Percentiles rank a stretch among this genome's conserved stretches.
Evolutionary conservation across 1,140 invertebrate genomes (phyloP).

Genomic region (Cotesia chilonis): DNA sequence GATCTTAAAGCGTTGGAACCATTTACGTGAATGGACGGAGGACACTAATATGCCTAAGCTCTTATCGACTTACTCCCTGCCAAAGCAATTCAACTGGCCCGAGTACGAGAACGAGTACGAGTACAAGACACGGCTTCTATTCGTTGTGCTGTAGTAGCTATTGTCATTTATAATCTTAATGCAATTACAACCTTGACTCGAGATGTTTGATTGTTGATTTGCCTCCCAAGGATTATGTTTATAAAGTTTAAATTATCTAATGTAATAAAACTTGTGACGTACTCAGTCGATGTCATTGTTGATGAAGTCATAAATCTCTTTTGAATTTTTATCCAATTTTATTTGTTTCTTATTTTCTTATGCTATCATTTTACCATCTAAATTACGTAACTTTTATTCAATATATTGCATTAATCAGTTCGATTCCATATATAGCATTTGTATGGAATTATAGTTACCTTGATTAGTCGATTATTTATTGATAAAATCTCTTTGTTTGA

Average conservation of each 20-base stretch:
- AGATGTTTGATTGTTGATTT: conserved; percentile 11
- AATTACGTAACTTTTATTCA: conserved; percentile 7
- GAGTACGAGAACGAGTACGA: not conserved
- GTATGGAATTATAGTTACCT: not conserved
- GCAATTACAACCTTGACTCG: conserved; percentile 2
- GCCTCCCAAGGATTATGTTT: not conserved
- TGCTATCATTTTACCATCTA: not conserved
- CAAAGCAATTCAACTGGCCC: not conserved
- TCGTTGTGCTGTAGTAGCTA: not conserved
- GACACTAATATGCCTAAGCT: conserved; percentile 52
- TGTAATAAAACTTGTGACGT: not conserved
- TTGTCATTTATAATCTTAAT: conserved; percentile 2
- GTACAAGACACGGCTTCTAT: conserved; percentile 13
- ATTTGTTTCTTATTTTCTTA: not conserved
- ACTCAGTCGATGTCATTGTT: too few species aligned
- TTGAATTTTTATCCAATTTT: not conserved
- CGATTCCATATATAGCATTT: not conserved
- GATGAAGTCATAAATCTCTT: not conserved
- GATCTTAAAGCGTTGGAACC: conserved; percentile 42
- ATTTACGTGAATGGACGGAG: conserved; percentile 33
- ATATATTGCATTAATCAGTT: not conserved
- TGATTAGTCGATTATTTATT: not conserved
- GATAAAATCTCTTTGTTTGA: too few species aligned
- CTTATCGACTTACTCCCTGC: conserved; percentile 53
- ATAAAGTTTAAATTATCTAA: too few species aligned